Conservation (phyloP, 2,888 invertebrate species). For the Polymixis lichenea region DNA sequence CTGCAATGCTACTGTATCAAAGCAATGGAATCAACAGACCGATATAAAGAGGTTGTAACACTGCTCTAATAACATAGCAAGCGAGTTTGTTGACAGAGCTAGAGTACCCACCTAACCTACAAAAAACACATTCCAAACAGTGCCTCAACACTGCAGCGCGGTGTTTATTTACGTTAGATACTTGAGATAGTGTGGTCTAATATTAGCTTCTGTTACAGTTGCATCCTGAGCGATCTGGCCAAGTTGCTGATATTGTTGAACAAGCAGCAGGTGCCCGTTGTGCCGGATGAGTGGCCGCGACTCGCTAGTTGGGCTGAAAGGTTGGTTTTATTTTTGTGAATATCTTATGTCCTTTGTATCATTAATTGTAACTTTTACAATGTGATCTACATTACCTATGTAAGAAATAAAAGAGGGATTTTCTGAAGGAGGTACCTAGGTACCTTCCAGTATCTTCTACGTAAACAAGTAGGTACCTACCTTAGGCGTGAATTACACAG, state of each 20-base stretch:
- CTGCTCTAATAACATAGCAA: slow-evolving; percentile 53
- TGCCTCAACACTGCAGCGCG: slow-evolving; percentile 43
- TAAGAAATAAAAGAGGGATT: not conserved
- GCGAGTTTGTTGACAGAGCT: slow-evolving; percentile 54
- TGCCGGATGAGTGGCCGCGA: slow-evolving; percentile 96
- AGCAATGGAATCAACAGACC: slow-evolving; percentile 28
- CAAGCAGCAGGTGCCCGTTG: slow-evolving; percentile 93
- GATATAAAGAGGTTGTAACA: slow-evolving; percentile 48
- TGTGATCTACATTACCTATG: not conserved
- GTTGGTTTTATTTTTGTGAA: slow-evolving; percentile 69
- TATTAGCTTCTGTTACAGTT: slow-evolving; percentile 76
- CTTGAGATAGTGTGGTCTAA: slow-evolving; percentile 62
- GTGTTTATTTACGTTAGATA: slow-evolving; percentile 69
- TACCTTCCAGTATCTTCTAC: not conserved
- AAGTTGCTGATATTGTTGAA: slow-evolving; percentile 95
- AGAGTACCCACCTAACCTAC: slow-evolving; percentile 48
- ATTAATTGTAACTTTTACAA: not conserved
- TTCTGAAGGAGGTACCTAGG: not conserved
- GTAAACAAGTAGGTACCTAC: not conserved
- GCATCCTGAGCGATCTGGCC: slow-evolving; percentile 93
- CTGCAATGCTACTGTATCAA: slow-evolving; percentile 13
- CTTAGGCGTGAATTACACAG: too few relatives aligned
- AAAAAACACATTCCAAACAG: slow-evolving; percentile 59
- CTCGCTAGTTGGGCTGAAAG: slow-evolving; percentile 96
- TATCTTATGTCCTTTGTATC: slow-evolving; percentile 10